Conservation (phyloP, 2,888 invertebrate species). For the Ectobius pallidus region DNA sequence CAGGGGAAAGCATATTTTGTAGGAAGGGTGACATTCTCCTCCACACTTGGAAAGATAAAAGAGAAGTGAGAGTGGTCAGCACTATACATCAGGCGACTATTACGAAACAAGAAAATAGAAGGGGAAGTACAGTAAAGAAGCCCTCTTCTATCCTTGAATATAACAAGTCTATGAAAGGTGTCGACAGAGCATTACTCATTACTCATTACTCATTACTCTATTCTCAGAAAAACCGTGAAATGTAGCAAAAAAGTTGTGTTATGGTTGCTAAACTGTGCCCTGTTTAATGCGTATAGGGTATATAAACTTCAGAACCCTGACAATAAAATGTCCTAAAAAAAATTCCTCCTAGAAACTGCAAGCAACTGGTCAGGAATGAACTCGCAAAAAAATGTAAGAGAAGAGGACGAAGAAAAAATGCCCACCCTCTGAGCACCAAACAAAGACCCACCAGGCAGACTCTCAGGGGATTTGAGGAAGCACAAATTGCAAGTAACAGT, state of each 20-base stretch:
- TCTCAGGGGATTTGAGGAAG: background rate
- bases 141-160: background rate
- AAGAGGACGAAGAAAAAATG: background rate
- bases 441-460: too few species aligned
- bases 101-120: background rate
- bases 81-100: background rate
- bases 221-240: background rate
- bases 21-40: background rate
- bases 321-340: background rate
- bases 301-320: background rate
- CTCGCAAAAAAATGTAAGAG: background rate
- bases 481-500: too few species aligned
- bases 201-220: background rate
- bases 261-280: background rate
- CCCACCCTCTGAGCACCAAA: background rate
- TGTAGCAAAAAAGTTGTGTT: background rate
- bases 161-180: background rate
- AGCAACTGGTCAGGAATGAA: background rate
- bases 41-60: too few species aligned
- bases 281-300: background rate
- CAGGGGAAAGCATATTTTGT: background rate
- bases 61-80: background rate
- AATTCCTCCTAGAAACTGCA: background rate
- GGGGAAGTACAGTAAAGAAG: background rate
- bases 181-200: background rate